These are phyloP conservation scores for Lasioglossum villosulum DNA, from an alignment of 2,888 invertebrate genomes.

Conservation along the genomic window DNA sequence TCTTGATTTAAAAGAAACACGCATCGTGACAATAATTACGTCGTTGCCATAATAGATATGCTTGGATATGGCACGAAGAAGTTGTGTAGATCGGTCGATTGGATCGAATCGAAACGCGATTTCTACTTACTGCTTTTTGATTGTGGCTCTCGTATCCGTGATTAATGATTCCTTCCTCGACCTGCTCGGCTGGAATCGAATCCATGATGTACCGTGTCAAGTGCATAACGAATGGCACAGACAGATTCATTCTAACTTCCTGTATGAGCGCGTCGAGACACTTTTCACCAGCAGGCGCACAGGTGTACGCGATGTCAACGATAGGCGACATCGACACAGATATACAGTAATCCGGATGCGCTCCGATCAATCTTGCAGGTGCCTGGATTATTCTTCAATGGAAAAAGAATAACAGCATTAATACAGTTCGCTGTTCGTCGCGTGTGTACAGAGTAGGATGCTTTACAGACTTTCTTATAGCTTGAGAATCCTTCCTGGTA, in stretches of 20 bases:
- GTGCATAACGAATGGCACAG: conserved; percentile 89
- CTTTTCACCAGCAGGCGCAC: conserved; percentile 87
- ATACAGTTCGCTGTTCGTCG: not conserved
- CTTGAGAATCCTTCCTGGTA: conserved; percentile 88
- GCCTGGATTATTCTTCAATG: conserved; percentile 88
- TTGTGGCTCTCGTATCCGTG: conserved; percentile 89
- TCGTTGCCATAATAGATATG: not conserved
- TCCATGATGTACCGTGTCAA: conserved; percentile 88
- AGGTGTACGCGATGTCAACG: conserved; percentile 89
- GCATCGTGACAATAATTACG: conserved; percentile 25
- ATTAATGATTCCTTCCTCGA: conserved; percentile 89
- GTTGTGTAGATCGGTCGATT: not conserved
- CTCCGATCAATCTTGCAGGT: conserved; percentile 87
- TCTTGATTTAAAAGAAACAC: conserved; percentile 65
- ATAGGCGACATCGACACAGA: conserved; percentile 90
- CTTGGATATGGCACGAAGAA: not conserved
- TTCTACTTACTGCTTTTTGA: conserved; percentile 72
- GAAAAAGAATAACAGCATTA: not conserved
- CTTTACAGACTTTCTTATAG: conserved; percentile 86
- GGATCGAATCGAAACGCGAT: not conserved
- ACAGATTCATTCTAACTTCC: conserved; percentile 89
- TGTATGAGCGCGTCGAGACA: conserved; percentile 90
- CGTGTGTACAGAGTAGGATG: not conserved
- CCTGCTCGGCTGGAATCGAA: conserved; percentile 86
- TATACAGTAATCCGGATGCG: conserved; percentile 85